phyloP scores from a whole-genome alignment of 2,797 vertebrate genomes.

The Capromys pilorides region DNA sequence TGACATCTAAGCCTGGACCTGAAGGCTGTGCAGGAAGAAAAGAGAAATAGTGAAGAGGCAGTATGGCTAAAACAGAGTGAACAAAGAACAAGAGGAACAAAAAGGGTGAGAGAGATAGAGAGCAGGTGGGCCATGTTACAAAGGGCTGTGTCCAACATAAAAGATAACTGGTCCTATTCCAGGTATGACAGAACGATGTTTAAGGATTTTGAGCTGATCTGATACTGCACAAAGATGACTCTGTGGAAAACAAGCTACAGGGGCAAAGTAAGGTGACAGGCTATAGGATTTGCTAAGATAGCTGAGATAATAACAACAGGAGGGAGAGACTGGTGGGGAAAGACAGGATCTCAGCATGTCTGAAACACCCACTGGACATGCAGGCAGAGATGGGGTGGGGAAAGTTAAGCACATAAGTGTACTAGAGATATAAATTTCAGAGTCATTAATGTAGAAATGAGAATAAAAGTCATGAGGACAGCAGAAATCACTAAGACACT shows the following conservation, averaged over 20 bases:
- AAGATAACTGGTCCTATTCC: background rate
- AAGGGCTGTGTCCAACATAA: background rate
- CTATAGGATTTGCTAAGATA: background rate
- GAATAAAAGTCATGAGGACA: conserved; percentile 26
- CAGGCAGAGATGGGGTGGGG: background rate
- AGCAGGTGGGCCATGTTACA: background rate
- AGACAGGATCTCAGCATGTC: background rate
- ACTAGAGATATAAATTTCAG: background rate
- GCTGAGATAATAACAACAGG: background rate
- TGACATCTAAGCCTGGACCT: background rate
- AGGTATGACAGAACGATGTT: background rate
- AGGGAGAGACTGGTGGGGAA: background rate
- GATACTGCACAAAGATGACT: background rate
- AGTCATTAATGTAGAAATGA: background rate
- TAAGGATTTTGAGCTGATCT: background rate
- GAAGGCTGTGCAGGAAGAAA: background rate
- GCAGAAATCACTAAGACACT: background rate
- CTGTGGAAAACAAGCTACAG: background rate
- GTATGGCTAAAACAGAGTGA: background rate
- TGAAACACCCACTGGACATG: background rate
- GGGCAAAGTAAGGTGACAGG: background rate
- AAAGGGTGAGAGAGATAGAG: background rate
- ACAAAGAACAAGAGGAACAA: background rate
- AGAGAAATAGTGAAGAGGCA: background rate
- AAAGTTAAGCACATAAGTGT: background rate